A percentile compares a stretch with the other conserved stretches of the same genome.
Conservation (phyloP, 2,797 vertebrate species). For the Myoxocephalus aenaeus region DNA sequence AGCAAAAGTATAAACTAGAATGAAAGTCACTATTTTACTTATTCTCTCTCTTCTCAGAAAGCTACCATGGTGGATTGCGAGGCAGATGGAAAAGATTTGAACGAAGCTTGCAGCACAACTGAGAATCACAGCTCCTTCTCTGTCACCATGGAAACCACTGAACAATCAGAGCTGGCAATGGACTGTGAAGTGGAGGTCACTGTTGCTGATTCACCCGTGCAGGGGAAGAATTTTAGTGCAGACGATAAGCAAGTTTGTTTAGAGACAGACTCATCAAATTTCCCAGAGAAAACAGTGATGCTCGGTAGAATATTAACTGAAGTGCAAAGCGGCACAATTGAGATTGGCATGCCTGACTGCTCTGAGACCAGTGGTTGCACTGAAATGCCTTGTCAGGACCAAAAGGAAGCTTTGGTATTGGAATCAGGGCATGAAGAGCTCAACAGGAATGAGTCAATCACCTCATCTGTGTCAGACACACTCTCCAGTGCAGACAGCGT, state of each 20-base stretch:
- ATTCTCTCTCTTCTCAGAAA: slow-evolving; percentile 70
- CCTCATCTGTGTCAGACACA: slow-evolving; percentile 82
- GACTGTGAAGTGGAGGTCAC: slow-evolving; percentile 76
- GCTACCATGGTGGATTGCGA: slow-evolving; percentile 63
- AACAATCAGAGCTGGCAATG: slow-evolving; percentile 75
- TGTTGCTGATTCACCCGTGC: slow-evolving; percentile 72
- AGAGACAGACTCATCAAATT: slow-evolving; percentile 56
- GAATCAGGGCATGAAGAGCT: slow-evolving; percentile 73
- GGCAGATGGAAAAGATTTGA: slow-evolving; percentile 77
- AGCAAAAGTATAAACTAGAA: slow-evolving; percentile 1
- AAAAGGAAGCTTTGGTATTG: slow-evolving; percentile 69
- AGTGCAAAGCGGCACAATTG: slow-evolving; percentile 33
- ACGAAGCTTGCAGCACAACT: slow-evolving; percentile 73
- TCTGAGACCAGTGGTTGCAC: slow-evolving; percentile 27
- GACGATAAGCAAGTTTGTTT: slow-evolving; percentile 67
- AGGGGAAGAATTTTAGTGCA: slow-evolving; percentile 46
- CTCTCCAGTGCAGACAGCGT: slow-evolving; percentile 83
- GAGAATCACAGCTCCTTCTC: slow-evolving; percentile 74
- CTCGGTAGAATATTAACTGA: slow-evolving; percentile 56
- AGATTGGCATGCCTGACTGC: slow-evolving; percentile 42
- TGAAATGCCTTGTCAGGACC: slow-evolving; percentile 43
- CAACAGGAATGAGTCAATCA: slow-evolving; percentile 82
- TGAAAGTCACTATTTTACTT: slow-evolving; percentile 5
- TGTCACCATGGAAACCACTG: slow-evolving; percentile 86
- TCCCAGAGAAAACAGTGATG: slow-evolving; percentile 38